Percentiles rank a stretch among this genome's conserved stretches.
Evolutionary conservation across 1,140 invertebrate species (phyloP).

Genomic region (Cardiocondyla obscurior): DNA sequence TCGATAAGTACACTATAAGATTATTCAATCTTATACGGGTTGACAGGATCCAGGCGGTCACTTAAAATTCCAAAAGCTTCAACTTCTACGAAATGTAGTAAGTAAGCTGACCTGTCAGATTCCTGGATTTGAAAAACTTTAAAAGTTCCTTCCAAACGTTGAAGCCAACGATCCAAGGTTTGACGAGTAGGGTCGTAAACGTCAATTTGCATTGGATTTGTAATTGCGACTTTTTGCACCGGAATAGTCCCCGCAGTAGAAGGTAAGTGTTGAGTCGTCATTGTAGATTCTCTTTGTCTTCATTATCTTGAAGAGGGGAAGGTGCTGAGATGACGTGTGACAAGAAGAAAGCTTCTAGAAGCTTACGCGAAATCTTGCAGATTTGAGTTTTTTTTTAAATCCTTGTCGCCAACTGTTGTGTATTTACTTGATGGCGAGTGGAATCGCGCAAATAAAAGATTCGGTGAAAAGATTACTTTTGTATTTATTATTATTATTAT

Average conservation of each 20-base stretch:
- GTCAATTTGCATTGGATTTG: not conserved
- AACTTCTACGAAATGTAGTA: slow-evolving; percentile 57
- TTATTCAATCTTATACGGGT: slow-evolving; percentile 40
- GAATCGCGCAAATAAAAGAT: no score
- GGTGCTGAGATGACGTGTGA: no score
- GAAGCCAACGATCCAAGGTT: slow-evolving; percentile 27
- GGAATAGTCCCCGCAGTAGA: not conserved
- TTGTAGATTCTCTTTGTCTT: no score
- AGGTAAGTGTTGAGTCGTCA: no score
- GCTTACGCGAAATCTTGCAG: no score
- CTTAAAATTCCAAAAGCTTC: slow-evolving; percentile 51
- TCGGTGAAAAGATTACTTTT: no score
- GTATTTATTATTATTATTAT: no score
- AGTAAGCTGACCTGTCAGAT: slow-evolving; percentile 1
- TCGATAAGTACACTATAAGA: slow-evolving; percentile 11
- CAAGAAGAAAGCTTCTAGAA: no score
- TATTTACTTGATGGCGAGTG: no score
- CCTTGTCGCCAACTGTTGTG: no score
- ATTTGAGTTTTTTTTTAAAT: no score
- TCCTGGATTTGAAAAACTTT: slow-evolving; percentile 45
- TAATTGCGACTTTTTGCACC: not conserved
- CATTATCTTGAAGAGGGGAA: no score
- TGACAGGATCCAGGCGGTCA: slow-evolving; percentile 38
- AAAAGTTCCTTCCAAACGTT: slow-evolving; percentile 59
- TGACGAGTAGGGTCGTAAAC: not conserved